These are phyloP conservation scores for Andrena hattorfiana DNA, from an alignment of 2,888 invertebrate species.

Conservation along the genomic window DNA sequence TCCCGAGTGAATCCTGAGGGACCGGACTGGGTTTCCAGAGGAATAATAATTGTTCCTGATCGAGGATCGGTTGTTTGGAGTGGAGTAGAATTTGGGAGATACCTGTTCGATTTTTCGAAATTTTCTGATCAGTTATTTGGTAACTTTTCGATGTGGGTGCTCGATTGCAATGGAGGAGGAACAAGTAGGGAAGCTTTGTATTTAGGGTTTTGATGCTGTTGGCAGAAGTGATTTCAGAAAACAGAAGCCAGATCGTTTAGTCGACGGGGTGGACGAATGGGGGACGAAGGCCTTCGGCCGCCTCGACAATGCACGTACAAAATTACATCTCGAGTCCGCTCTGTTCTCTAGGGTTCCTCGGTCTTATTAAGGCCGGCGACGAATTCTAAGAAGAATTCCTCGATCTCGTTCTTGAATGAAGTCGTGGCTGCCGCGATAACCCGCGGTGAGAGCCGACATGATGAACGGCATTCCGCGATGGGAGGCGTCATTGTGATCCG, in stretches of 20 bases:
- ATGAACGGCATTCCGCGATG: conserved; percentile 71
- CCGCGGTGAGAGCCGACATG: conserved; percentile 67
- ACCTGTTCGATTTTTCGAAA: no score
- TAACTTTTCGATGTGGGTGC: no score
- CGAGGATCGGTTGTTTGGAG: no score
- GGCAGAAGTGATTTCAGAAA: conserved; percentile 54
- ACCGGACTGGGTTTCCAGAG: no score
- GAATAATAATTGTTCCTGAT: no score
- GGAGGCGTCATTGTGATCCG: conserved; percentile 73
- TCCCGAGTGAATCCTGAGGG: no score
- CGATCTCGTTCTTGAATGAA: conserved; percentile 73
- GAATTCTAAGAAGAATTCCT: conserved; percentile 73
- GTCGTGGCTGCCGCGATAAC: conserved; percentile 73
- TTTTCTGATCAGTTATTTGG: no score
- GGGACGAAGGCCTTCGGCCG: conserved; percentile 26
- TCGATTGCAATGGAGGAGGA: no score
- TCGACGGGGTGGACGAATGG: conserved; percentile 22
- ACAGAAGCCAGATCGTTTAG: conserved; percentile 69
- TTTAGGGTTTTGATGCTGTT: no score
- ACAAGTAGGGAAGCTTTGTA: no score
- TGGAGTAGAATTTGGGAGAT: no score
- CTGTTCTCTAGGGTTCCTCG: conserved; percentile 28
- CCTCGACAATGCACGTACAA: conserved; percentile 66
- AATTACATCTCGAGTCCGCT: conserved; percentile 61
- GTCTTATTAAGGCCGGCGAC: conserved; percentile 64